These are phyloP conservation scores for Julus scanicus DNA, from an alignment of 2,888 invertebrate genomes.

Conservation along the genomic window DNA sequence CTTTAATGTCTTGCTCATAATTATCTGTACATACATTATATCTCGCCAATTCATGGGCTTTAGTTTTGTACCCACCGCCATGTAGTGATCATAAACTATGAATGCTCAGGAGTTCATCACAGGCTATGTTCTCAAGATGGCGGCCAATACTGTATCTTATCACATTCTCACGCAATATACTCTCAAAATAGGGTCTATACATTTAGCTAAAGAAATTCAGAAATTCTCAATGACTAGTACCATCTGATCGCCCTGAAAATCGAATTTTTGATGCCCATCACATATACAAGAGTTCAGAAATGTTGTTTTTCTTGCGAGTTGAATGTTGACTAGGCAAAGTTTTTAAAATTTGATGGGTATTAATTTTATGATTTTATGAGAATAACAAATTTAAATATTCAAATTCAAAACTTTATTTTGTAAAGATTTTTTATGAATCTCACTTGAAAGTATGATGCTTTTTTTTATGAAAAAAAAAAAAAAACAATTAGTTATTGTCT, in stretches of 20 bases:
- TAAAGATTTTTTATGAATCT: not conserved
- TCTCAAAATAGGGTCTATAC: slow-evolving; percentile 37
- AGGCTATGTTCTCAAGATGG: not conserved
- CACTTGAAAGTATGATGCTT: not conserved
- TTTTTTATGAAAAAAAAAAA: not conserved
- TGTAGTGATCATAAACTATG: not conserved
- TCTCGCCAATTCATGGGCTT: not conserved
- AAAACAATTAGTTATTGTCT: not conserved
- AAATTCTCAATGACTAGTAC: not conserved
- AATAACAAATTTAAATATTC: not conserved
- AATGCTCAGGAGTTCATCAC: not conserved
- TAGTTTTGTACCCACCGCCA: not conserved
- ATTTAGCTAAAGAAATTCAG: not conserved
- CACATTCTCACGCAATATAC: not conserved
- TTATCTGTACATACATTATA: not conserved
- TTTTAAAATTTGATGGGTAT: no score
- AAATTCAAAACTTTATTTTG: not conserved
- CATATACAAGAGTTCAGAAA: not conserved
- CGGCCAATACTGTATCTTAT: not conserved
- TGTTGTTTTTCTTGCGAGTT: not conserved
- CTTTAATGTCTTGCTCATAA: not conserved
- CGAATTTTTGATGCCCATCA: not conserved
- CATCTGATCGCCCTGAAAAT: not conserved
- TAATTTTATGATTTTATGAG: no score
- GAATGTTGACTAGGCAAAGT: no score